Evolutionary conservation across 2,113 vertebrate genomes (phyloP), one percentile per base, ranked within the genome.

Genomic region (Cygnus buccinator): DNA sequence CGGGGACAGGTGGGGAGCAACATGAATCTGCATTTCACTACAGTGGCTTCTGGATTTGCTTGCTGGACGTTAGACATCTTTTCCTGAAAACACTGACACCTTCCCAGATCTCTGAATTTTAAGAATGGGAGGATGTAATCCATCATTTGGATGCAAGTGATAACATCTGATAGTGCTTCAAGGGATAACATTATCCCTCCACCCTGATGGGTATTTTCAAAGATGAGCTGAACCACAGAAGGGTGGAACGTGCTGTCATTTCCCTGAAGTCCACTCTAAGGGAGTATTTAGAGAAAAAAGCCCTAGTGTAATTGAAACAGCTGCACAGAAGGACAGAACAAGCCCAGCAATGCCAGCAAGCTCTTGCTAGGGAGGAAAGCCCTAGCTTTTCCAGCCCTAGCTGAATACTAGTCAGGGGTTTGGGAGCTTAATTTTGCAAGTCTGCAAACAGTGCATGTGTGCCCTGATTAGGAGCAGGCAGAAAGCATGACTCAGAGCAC

Each of bases 401-500:
- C 20, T 48, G 39, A 70, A 13, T 6, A 1, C 17, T 0, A 18
- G 3, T 54, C 62, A n/a, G 7, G 26, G 13, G 1, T 26, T 17
- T 6, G 14, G 8, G 19, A 65, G 31, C 7, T 92, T 2, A 4
- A 35, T 16, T 55, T 35, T 21, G 4, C 28, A 12, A 12, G 5
- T 3, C 39, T 65, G 62, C 62, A 65, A 48, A 17, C 17, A 0
- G 3, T 65, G 70, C 33, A 1, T 3, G 0, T 7, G 37, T 39
- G 22, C 31, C 55, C 68, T 44, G 90, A 86, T 18, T 76, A 79
- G 35, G 86, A 72, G 46, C 93, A 90, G 81, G 63, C 68, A 80
- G 87, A 79, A 67, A 33, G 63, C 8, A 1, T 81, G 93, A 96
- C 75, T 95, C 92, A 90, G 79, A 68, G 48, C 55, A 7, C 25